phyloP scores from a whole-genome alignment of 2,888 invertebrate genomes.

The Torymus aiolomorphi region DNA sequence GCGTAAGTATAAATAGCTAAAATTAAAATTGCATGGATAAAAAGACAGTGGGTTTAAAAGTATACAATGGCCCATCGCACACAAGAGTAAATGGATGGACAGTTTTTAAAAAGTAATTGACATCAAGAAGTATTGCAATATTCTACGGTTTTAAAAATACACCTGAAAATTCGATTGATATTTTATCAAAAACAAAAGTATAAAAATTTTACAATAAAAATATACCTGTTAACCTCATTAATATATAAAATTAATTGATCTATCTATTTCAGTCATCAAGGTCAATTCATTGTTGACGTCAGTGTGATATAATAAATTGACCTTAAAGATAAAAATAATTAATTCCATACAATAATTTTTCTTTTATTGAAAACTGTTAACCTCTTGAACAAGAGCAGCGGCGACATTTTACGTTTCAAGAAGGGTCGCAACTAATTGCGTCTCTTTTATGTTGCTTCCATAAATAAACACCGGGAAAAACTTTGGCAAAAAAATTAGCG shows the following conservation, averaged over 20 bases:
- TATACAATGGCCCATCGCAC: no score
- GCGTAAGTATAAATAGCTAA: slow-evolving; percentile 25
- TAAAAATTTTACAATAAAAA: slow-evolving; percentile 30
- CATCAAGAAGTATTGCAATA: no score
- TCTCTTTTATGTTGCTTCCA: background rate
- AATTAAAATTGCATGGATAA: slow-evolving; percentile 16
- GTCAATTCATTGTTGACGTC: slow-evolving; percentile 49
- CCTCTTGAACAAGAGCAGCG: background rate
- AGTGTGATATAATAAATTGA: slow-evolving; percentile 43
- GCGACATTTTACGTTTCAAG: background rate
- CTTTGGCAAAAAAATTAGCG: background rate
- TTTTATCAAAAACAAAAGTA: slow-evolving; percentile 7
- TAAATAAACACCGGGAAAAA: background rate
- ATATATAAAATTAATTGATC: slow-evolving; percentile 43
- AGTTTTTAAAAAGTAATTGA: no score
- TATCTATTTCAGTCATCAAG: slow-evolving; percentile 46
- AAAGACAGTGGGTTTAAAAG: slow-evolving; percentile 5
- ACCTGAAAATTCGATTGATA: background rate
- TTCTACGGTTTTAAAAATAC: no score
- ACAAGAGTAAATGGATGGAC: no score
- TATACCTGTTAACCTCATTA: slow-evolving; percentile 28
- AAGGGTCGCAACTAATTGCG: background rate
- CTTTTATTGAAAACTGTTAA: slow-evolving; percentile 33
- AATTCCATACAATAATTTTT: slow-evolving; percentile 19
- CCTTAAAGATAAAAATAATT: slow-evolving; percentile 49